phyloP scores from a whole-genome alignment of 2,888 invertebrate species.

The Apotomis capreana region DNA sequence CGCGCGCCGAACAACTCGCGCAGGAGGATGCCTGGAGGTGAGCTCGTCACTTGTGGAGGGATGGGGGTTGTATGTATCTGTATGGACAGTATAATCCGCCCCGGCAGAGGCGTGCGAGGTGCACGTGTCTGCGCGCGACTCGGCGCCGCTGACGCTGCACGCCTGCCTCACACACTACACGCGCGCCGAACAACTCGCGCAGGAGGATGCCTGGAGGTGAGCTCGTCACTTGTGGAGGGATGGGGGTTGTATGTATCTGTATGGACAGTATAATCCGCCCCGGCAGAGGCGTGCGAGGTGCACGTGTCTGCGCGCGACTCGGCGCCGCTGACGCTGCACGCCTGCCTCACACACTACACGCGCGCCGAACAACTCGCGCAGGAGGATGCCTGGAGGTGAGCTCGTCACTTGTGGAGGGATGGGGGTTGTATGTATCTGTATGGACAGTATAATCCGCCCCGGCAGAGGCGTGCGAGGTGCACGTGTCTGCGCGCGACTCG shows the following conservation, averaged over 20 bases:
- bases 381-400: conserved; percentile 95
- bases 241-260: no score
- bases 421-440: no score
- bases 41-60: not conserved
- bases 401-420: not conserved
- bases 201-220: conserved; percentile 95
- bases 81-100: conserved; percentile 64
- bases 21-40: conserved; percentile 96
- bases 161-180: conserved; percentile 96
- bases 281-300: conserved; percentile 87
- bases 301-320: conserved; percentile 85
- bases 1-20: conserved; percentile 92
- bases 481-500: conserved; percentile 83
- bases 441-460: conserved; percentile 31
- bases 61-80: not conserved
- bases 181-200: conserved; percentile 92
- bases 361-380: conserved; percentile 93
- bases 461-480: conserved; percentile 88
- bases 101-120: conserved; percentile 87
- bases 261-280: not conserved
- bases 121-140: conserved; percentile 85
- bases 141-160: conserved; percentile 91
- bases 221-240: not conserved
- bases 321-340: conserved; percentile 92
- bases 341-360: conserved; percentile 95